Percentiles rank a stretch among this genome's conserved stretches.
Conservation (phyloP, 2,888 invertebrate species). For the Branchellion lobata region DNA sequence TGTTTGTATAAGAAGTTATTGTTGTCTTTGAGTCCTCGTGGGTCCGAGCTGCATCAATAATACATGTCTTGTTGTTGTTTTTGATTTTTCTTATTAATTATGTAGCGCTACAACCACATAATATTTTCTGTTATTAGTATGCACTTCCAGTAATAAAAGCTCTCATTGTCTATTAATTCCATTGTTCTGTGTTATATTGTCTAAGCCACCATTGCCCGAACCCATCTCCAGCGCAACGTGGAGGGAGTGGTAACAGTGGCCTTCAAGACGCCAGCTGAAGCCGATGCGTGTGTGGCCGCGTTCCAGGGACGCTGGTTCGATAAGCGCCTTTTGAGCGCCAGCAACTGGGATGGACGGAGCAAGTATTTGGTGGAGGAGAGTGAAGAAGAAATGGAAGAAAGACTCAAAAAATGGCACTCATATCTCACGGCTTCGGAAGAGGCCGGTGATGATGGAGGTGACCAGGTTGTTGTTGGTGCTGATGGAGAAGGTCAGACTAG, state of each 20-base stretch:
- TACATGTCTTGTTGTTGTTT: not conserved
- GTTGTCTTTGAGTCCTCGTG: too few relatives aligned
- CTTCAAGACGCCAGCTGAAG: constrained; percentile 85
- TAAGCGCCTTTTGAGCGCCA: constrained; percentile 75
- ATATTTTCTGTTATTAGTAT: too few relatives aligned
- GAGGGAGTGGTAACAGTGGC: constrained; percentile 90
- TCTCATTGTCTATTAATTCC: too few relatives aligned
- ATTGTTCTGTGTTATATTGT: too few relatives aligned
- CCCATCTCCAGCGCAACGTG: constrained; percentile 72
- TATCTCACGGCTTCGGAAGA: constrained; percentile 54
- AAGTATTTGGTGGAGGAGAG: constrained; percentile 87
- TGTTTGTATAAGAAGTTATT: too few relatives aligned
- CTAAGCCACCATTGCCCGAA: too few relatives aligned
- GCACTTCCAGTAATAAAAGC: too few relatives aligned
- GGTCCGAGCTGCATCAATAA: too few relatives aligned
- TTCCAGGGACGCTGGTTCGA: constrained; percentile 73
- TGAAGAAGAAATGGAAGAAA: constrained; percentile 77
- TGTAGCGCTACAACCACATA: too few relatives aligned
- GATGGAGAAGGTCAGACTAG: not conserved
- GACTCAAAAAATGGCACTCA: constrained; percentile 80
- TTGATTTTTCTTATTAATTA: too few relatives aligned
- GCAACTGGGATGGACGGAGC: constrained; percentile 91
- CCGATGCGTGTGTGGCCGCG: constrained; percentile 82
- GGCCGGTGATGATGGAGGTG: not conserved
- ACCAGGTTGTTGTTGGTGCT: not conserved